phyloP scores from a whole-genome alignment of 2,113 vertebrate genomes.

The Coptodon rendalli region DNA sequence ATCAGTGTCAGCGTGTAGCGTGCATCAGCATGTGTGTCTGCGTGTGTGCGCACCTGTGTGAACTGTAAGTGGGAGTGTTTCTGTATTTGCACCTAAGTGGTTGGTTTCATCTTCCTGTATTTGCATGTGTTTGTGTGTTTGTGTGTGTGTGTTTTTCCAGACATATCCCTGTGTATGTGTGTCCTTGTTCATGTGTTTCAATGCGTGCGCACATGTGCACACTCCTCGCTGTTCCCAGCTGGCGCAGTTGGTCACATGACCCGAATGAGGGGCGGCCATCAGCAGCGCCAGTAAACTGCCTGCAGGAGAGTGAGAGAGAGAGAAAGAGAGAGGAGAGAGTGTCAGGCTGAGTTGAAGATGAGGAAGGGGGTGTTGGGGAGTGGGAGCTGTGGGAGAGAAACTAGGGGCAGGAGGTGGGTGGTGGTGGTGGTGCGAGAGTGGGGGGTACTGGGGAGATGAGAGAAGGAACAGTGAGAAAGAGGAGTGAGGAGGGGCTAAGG shows the following conservation, averaged over 20 bases:
- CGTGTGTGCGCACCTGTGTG: not conserved
- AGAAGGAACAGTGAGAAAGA: conserved; percentile 22
- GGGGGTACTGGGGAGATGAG: conserved; percentile 19
- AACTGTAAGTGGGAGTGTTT: not conserved
- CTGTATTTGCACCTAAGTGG: conserved; percentile 16
- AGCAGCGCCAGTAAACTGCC: conserved; percentile 68
- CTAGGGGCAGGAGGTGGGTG: conserved; percentile 2
- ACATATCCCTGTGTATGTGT: not conserved
- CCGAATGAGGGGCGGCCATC: conserved; percentile 59
- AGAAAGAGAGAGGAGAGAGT: conserved; percentile 12
- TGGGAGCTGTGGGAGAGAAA: conserved; percentile 34
- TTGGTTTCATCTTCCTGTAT: conserved; percentile 5
- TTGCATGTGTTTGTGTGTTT: conserved; percentile 10
- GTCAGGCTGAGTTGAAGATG: conserved; percentile 50
- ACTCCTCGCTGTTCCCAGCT: conserved; percentile 66
- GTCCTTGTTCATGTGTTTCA: not conserved
- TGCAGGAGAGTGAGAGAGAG: conserved; percentile 50
- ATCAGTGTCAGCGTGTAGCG: not conserved
- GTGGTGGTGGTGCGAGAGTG: not conserved
- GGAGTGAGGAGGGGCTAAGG: conserved; percentile 5
- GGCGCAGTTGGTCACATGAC: conserved; percentile 70
- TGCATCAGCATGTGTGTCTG: not conserved
- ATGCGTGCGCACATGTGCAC: conserved; percentile 23
- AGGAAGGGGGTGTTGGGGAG: conserved; percentile 31
- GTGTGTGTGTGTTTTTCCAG: not conserved